Evolutionary conservation across 2,797 vertebrate genomes (phyloP), one percentile per base, ranked within the genome.

Genomic region (Parauchenoglanis punctatus): DNA sequence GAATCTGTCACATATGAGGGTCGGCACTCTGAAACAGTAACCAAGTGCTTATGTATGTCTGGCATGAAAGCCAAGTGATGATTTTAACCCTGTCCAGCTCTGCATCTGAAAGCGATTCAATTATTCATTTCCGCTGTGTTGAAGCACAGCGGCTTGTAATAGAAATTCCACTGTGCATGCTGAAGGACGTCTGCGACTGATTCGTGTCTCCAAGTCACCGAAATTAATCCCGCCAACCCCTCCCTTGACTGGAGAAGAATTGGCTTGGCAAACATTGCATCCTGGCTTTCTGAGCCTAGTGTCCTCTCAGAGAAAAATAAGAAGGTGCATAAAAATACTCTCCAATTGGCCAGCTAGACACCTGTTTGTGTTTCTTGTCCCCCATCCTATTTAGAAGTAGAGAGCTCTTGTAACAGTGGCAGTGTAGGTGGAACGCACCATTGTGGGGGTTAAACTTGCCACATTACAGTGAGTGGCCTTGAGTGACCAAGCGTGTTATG

Each of bases 1-100:
- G 86, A 88, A 90, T 91, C 89, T 76, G 59, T 90, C 87, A 88
- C 70, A 35, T 61, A 84, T 72, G 85, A 73, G 86, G 87, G 82
- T 83, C 84, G 67, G 81, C 65, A 54, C 56, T 63, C 44, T 23
- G 31, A 85, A 85, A 75, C 52, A 28, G 44, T 59, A 78, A 84
- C 59, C 56, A 40, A 81, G n/a, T 70, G 28, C 72, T 49, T 56
- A 12, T 67, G 40, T 54, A 54, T 46, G 73, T 44, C 31, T 61
- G 76, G 25, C 25, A 76, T 28, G 54, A 56, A 17, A 35, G 15
- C 56, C 78, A 44, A 84, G 86, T 49, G n/a, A 84, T 54, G 67
- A 85, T 56, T 88, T 86, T 77, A 89, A 90, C 84, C 89, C 88
- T 75, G 54, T 87, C 80, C 81, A 70, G 61, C 49, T 61, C 65